Conservation (phyloP, 1,140 invertebrate genomes). For the Heliothis virescens region DNA sequence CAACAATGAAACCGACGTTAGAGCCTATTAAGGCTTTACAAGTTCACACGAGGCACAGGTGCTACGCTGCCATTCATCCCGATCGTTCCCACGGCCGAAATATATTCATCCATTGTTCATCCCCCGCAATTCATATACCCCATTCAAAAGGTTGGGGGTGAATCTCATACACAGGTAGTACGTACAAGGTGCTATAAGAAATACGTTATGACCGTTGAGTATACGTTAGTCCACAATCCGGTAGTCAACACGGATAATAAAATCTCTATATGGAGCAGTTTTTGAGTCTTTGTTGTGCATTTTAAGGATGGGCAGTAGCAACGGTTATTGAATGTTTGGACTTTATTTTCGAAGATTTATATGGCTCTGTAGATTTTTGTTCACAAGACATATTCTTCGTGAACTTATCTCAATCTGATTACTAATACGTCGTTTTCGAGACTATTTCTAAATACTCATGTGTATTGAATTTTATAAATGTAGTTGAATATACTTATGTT, state of each 20-base stretch:
- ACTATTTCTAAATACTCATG: no score
- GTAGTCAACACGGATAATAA: conserved; percentile 23
- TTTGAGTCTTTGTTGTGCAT: conserved; percentile 21
- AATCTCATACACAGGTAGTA: conserved; percentile 78
- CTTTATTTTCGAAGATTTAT: not conserved
- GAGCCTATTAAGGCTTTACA: conserved; percentile 35
- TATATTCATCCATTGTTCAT: conserved; percentile 68
- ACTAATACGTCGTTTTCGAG: no score
- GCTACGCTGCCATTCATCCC: conserved; percentile 70
- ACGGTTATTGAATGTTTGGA: not conserved
- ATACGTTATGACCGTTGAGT: conserved; percentile 78
- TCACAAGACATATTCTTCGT: no score
- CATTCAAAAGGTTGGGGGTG: conserved; percentile 76
- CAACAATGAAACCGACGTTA: conserved; percentile 20
- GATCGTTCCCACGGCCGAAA: conserved; percentile 74
- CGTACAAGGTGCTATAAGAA: conserved; percentile 59
- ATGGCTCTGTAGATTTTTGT: not conserved
- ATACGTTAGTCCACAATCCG: conserved; percentile 46
- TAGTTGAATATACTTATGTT: no score
- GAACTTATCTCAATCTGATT: no score
- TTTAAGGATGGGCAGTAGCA: conserved; percentile 21
- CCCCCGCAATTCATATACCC: conserved; percentile 71
- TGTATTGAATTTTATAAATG: no score
- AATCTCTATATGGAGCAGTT: conserved; percentile 32
- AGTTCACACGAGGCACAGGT: conserved; percentile 66